These are phyloP conservation scores for Cheilosia grossa DNA, from an alignment of 2,888 invertebrate species.

Conservation along the genomic window DNA sequence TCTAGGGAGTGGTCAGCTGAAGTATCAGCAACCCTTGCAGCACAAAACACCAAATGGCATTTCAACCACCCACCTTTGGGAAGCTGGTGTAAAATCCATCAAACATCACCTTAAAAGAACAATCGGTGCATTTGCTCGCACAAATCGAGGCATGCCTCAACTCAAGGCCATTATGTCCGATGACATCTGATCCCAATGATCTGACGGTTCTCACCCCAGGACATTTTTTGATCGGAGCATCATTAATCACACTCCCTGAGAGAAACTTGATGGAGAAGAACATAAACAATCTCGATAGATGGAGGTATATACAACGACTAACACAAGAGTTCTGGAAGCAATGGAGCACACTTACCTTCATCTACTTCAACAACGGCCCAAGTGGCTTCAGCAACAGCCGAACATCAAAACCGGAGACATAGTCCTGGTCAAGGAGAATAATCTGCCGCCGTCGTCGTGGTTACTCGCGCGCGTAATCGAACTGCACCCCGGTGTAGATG, in stretches of 20 bases:
- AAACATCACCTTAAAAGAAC: constrained; percentile 6
- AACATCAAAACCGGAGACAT: constrained; percentile 19
- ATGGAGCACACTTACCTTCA: not conserved
- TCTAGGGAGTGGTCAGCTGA: too few species aligned
- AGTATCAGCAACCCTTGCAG: too few species aligned
- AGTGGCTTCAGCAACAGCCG: not conserved
- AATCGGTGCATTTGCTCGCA: constrained; percentile 1
- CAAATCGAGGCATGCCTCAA: constrained; percentile 14
- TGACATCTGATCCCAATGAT: not conserved
- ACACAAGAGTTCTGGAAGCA: too few species aligned
- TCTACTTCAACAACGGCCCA: not conserved
- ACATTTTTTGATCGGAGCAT: not conserved
- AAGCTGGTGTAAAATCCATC: not conserved
- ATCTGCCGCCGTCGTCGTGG: constrained; percentile 25
- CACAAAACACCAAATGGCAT: too few species aligned
- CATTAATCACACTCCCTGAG: not conserved
- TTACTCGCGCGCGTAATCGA: not conserved
- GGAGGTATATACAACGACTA: not conserved
- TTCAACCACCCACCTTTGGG: too few species aligned
- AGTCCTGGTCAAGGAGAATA: constrained; percentile 16
- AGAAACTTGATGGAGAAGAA: not conserved
- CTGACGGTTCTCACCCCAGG: not conserved
- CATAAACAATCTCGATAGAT: not conserved
- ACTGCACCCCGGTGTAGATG: not conserved
- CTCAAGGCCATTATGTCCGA: constrained; percentile 1